Conservation (phyloP, 2,888 invertebrate genomes). For the Scaptomyza flava region DNA sequence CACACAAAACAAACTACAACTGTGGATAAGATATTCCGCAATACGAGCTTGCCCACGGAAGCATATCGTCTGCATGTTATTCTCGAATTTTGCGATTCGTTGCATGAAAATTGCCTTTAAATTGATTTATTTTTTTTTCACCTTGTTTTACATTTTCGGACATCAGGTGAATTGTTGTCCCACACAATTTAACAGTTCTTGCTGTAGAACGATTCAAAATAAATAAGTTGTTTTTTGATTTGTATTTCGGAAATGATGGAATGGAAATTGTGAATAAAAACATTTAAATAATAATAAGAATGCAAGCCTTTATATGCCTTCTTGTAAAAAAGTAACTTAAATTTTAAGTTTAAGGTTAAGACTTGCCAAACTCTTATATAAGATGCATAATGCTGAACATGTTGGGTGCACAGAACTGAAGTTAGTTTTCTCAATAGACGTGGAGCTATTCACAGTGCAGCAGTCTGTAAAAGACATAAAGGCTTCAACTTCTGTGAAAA, state of each 20-base stretch:
- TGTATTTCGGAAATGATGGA: neutral
- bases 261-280: neutral
- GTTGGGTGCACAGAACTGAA: too few relatives aligned
- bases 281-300: too few relatives aligned
- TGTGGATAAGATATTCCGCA: conserved; percentile 53
- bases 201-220: conserved; percentile 1
- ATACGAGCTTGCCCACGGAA: conserved; percentile 60
- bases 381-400: too few relatives aligned
- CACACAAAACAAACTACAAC: conserved; percentile 29
- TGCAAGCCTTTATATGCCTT: too few relatives aligned
- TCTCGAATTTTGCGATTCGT: conserved; percentile 68
- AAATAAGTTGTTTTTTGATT: neutral
- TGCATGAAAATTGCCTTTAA: conserved; percentile 66
- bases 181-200: conserved; percentile 5
- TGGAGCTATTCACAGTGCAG: too few relatives aligned
- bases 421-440: too few relatives aligned
- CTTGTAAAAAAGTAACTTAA: too few relatives aligned
- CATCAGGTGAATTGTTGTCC: conserved; percentile 39
- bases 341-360: too few relatives aligned
- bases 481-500: neutral
- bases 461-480: neutral
- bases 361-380: too few relatives aligned
- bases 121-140: conserved; percentile 39
- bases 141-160: neutral
- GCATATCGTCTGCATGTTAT: conserved; percentile 69